These are phyloP conservation scores for Stenopsyche tienmushanensis DNA, from an alignment of 1,140 invertebrate genomes.

Conservation along the genomic window DNA sequence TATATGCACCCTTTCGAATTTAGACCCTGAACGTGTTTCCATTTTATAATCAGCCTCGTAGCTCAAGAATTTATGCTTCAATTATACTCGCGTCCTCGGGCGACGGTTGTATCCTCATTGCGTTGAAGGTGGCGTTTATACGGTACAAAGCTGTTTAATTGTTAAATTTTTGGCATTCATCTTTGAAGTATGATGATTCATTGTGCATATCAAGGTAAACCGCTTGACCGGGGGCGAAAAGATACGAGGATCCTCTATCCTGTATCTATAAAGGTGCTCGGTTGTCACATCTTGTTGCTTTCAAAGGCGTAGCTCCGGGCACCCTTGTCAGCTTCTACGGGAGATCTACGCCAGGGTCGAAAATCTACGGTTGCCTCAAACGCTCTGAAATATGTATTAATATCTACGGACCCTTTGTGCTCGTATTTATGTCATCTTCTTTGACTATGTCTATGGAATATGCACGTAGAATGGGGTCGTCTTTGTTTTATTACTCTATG, in stretches of 20 bases:
- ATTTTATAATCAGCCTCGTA: too few relatives aligned
- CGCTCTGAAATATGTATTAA: too few relatives aligned
- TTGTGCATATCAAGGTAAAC: neutral
- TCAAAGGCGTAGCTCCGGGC: constrained; percentile 33
- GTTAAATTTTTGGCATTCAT: too few relatives aligned
- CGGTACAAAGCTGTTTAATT: neutral
- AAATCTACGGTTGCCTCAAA: neutral
- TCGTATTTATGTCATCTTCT: too few relatives aligned
- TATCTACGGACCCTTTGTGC: too few relatives aligned
- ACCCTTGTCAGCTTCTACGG: constrained; percentile 27
- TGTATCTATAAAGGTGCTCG: constrained; percentile 18
- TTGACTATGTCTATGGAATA: too few relatives aligned
- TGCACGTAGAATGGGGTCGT: too few relatives aligned
- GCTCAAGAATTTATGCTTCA: too few relatives aligned
- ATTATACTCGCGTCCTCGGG: too few relatives aligned
- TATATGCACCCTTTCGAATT: neutral
- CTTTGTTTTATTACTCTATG: too few relatives aligned
- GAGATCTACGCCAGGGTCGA: neutral
- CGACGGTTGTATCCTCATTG: too few relatives aligned
- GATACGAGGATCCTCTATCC: neutral
- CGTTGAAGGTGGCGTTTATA: neutral
- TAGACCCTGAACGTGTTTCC: neutral
- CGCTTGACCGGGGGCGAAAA: neutral
- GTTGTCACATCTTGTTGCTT: constrained; percentile 33
- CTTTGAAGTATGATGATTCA: neutral